Evolutionary conservation across 2,113 vertebrate genomes (phyloP).

Genomic region (Bubo bubo): DNA sequence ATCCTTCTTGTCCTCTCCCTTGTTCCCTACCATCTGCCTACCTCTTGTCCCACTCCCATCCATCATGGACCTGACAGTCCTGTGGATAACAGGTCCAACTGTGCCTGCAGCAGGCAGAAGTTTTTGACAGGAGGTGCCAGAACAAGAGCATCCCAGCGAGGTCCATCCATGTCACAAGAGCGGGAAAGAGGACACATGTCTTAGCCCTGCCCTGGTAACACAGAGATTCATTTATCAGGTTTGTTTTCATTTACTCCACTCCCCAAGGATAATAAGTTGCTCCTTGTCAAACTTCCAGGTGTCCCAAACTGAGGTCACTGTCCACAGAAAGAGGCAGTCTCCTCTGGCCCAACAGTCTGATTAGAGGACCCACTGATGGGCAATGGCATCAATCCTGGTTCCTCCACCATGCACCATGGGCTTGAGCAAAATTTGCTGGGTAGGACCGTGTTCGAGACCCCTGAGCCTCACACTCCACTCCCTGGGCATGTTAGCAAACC

Average conservation of each 20-base stretch:
- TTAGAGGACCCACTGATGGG: not conserved
- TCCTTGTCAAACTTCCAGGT: not conserved
- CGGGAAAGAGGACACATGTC: not conserved
- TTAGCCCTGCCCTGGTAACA: not conserved
- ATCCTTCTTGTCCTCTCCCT: not conserved
- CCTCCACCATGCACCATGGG: not conserved
- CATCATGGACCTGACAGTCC: not conserved
- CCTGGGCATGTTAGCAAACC: not conserved
- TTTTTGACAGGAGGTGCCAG: not conserved
- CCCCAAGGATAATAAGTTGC: not conserved
- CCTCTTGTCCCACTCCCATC: not conserved
- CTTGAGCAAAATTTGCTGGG: not conserved
- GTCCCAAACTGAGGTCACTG: not conserved
- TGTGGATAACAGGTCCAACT: not conserved
- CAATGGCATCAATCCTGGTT: not conserved
- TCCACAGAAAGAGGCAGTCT: not conserved
- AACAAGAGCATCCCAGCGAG: not conserved
- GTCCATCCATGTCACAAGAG: fast-evolving
- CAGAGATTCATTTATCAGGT: fast-evolving
- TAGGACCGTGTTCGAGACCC: not conserved
- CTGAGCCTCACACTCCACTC: not conserved
- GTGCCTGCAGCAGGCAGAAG: fast-evolving
- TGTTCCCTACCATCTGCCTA: not conserved
- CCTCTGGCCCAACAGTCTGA: not conserved
- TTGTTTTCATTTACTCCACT: not conserved